A percentile compares a stretch with the other conserved stretches of the same genome.
Conservation (phyloP, 2,797 vertebrate genomes). For the Alauda arvensis region DNA sequence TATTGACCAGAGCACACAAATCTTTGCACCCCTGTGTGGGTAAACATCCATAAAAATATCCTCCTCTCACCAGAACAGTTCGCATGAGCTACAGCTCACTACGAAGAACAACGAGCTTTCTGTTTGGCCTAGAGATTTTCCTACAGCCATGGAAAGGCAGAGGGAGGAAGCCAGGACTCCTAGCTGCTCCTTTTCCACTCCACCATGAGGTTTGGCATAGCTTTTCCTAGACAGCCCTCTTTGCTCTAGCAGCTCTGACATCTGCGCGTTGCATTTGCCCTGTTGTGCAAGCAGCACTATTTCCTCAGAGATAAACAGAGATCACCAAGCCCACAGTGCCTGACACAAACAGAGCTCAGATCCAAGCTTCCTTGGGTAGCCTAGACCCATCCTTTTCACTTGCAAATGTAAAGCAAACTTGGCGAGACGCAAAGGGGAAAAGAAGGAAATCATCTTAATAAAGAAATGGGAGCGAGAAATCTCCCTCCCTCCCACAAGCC, state of each 20-base stretch:
- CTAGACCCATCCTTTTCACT: neutral
- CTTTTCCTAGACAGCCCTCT: slow-evolving; percentile 42
- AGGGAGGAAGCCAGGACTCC: neutral
- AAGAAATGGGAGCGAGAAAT: neutral
- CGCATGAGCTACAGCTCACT: neutral
- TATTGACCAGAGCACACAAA: neutral
- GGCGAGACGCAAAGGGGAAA: neutral
- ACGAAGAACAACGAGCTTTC: neutral
- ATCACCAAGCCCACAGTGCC: slow-evolving; percentile 29
- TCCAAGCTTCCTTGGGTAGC: slow-evolving; percentile 5
- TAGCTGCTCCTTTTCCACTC: neutral
- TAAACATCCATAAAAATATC: neutral
- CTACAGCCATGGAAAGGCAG: neutral
- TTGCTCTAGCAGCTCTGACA: slow-evolving; percentile 31
- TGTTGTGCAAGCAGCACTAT: slow-evolving; percentile 37
- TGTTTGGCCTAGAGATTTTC: neutral
- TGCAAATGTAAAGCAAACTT: slow-evolving; percentile 2
- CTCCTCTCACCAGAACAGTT: neutral
- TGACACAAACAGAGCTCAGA: slow-evolving; percentile 36
- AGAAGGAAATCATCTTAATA: neutral
- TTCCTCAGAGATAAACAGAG: slow-evolving; percentile 62
- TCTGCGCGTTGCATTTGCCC: slow-evolving; percentile 38
- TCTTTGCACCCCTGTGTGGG: neutral
- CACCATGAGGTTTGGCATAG: slow-evolving; percentile 4
- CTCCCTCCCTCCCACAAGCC: neutral